Evolutionary conservation across 2,113 vertebrate species (phyloP).

Genomic region (Perccottus glenii): DNA sequence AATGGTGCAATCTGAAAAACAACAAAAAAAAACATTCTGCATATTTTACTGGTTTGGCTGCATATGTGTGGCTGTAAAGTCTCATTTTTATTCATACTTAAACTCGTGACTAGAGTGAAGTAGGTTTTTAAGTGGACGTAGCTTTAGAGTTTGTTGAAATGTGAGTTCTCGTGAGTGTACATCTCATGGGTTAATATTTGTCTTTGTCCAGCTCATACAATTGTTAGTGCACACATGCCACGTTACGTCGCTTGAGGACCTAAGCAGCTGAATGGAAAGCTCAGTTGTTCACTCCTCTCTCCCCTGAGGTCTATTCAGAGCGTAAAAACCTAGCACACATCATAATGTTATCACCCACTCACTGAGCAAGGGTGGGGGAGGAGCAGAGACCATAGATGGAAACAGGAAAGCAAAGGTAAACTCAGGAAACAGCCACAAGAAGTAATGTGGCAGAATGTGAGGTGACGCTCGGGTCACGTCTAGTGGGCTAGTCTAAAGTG

Average conservation of each 20-base stretch:
- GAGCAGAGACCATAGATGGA: not conserved
- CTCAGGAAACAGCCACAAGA: not conserved
- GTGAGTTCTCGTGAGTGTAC: not conserved
- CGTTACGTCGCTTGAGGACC: constrained; percentile 10
- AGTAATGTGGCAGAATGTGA: not conserved
- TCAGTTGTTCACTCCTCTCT: constrained; percentile 5
- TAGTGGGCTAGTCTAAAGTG: not conserved
- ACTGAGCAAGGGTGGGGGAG: not conserved
- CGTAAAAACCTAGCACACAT: constrained; percentile 45
- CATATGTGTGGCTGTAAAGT: too few species aligned
- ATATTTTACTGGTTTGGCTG: not conserved
- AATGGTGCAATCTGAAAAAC: too few species aligned
- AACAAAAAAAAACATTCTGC: too few species aligned
- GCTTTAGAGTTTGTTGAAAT: not conserved
- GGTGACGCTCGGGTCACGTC: not conserved
- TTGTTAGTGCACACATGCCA: not conserved
- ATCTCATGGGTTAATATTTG: not conserved
- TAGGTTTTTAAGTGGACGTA: too few species aligned
- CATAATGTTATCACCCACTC: constrained; percentile 29
- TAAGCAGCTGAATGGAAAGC: constrained; percentile 28
- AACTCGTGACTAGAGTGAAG: too few species aligned
- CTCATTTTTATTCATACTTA: too few species aligned
- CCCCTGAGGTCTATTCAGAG: constrained; percentile 11
- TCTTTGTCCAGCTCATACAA: not conserved
- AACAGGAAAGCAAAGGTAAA: constrained; percentile 1